phyloP scores from a whole-genome alignment of 2,113 vertebrate genomes.

The Aix galericulata region DNA sequence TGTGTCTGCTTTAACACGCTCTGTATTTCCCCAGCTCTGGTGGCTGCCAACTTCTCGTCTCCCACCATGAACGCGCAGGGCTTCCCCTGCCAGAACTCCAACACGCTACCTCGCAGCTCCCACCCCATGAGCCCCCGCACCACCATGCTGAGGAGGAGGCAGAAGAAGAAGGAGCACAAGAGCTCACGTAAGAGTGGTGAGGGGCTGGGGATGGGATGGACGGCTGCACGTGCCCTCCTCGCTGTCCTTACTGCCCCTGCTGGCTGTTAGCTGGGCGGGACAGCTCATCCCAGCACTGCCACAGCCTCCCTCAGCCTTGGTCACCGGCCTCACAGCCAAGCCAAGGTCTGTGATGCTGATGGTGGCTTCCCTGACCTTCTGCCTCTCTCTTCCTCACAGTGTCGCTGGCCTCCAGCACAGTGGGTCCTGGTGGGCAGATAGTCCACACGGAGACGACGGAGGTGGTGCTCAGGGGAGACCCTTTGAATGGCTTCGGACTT shows the following conservation, averaged over 20 bases:
- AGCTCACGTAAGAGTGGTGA: slow-evolving; percentile 84
- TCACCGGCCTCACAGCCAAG: not conserved
- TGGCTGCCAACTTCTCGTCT: slow-evolving; percentile 90
- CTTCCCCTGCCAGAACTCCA: slow-evolving; percentile 88
- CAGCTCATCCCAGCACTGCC: fast-evolving
- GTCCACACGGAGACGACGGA: slow-evolving; percentile 93
- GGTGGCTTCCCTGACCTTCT: not conserved
- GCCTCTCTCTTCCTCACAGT: slow-evolving; percentile 76
- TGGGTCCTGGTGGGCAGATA: slow-evolving; percentile 94
- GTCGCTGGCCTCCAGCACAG: slow-evolving; percentile 91
- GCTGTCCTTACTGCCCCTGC: not conserved
- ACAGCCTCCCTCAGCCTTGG: not conserved
- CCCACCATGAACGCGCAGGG: slow-evolving; percentile 86
- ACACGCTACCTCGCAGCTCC: slow-evolving; percentile 84
- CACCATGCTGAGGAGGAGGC: slow-evolving; percentile 84
- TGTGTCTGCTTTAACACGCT: fast-evolving
- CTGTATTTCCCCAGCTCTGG: slow-evolving; percentile 81
- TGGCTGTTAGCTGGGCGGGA: not conserved
- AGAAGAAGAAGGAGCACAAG: slow-evolving; percentile 89
- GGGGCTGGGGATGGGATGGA: not conserved
- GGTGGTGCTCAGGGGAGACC: slow-evolving; percentile 91
- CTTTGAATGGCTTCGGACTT: slow-evolving; percentile 93
- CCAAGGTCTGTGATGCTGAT: not conserved
- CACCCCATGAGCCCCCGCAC: slow-evolving; percentile 89
- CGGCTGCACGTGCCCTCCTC: fast-evolving